phyloP scores from a whole-genome alignment of 1,140 invertebrate genomes.

The Drosophila suzukii region DNA sequence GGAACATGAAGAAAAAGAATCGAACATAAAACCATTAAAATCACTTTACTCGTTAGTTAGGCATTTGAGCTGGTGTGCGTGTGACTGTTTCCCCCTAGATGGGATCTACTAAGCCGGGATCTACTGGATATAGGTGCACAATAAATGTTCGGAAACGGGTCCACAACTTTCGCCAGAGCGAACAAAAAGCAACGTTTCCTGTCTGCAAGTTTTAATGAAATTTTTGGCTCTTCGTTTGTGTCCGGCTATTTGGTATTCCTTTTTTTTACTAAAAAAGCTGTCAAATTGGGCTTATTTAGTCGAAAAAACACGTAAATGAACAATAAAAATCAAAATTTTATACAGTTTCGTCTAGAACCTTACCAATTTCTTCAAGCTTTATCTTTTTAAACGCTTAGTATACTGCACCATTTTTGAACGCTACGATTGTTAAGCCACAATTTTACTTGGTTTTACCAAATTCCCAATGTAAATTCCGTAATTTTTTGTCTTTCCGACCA shows the following conservation, averaged over 20 bases:
- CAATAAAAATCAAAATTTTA: neutral
- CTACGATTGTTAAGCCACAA: no score
- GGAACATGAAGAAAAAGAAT: slow-evolving; percentile 21
- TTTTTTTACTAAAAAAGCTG: neutral
- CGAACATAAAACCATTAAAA: slow-evolving; percentile 73
- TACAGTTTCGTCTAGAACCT: no score
- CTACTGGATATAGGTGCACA: slow-evolving; percentile 23
- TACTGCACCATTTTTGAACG: no score
- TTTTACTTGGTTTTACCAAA: neutral
- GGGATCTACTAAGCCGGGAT: slow-evolving; percentile 27
- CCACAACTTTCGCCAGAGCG: slow-evolving; percentile 26
- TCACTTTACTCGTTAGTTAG: slow-evolving; percentile 71
- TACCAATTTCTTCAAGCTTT: no score
- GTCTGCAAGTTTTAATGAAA: slow-evolving; percentile 60
- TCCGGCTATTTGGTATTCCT: slow-evolving; percentile 4
- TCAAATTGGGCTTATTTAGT: neutral
- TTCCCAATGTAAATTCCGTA: neutral
- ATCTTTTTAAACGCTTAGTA: neutral
- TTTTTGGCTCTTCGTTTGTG: slow-evolving; percentile 29
- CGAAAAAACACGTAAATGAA: neutral
- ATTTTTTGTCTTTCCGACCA: neutral
- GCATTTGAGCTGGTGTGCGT: slow-evolving; percentile 13
- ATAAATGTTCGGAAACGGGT: slow-evolving; percentile 21
- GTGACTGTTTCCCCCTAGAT: slow-evolving; percentile 18
- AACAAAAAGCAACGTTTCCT: slow-evolving; percentile 46